Evolutionary conservation across 2,888 invertebrate genomes (phyloP), one percentile per base, ranked within the genome.

Genomic region (Beris chalybata): DNA sequence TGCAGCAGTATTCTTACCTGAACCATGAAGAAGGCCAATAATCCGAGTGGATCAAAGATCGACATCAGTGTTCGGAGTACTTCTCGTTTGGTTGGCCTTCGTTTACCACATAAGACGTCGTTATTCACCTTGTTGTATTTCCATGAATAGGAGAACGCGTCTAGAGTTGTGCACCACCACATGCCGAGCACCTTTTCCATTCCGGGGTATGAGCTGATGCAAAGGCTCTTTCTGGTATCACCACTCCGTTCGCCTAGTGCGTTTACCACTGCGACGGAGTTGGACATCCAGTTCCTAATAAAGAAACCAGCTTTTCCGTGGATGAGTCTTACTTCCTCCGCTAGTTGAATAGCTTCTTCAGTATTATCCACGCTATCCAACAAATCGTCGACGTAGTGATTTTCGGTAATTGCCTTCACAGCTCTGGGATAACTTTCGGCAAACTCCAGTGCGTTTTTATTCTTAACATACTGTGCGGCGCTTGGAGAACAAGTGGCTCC

Each of bases 231-330:
- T 15, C 6, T 12, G 13, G 5, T 22, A 9, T 48, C 6, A 9
- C 4, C 15, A 45, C 11, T 45, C 11, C n/a, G 5, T 44, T 69
- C 69, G 1, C 68, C 69, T 11, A 69, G 59, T 9, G 64, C 67
- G 0, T 45, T 30, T 11, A 6, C 13, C n/a, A 69, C 68, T n/a
- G 22, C 12, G 4, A 2, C 5, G 13, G 69, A 68, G 22, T 72
- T 72, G 3, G 70, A 70, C 22, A 69, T 9, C 67, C 70, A 72
- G 32, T 72, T 72, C 1, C 70, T 56, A 13, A 71, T 70, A n/a
- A 70, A 64, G 61, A 72, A 71, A 12, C 68, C 66, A 3, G 63
- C 69, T 3, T 55, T 13, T 5, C 12, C 6, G 12, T 48, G 22
- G 7, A 48, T 4, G 12, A 15, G 32, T 45, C 57, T 48, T 2